A percentile compares a stretch with the other conserved stretches of the same genome.
Conservation (phyloP, 35 echinoderm and acorn worm species). For the Apostichopus japonicus region DNA sequence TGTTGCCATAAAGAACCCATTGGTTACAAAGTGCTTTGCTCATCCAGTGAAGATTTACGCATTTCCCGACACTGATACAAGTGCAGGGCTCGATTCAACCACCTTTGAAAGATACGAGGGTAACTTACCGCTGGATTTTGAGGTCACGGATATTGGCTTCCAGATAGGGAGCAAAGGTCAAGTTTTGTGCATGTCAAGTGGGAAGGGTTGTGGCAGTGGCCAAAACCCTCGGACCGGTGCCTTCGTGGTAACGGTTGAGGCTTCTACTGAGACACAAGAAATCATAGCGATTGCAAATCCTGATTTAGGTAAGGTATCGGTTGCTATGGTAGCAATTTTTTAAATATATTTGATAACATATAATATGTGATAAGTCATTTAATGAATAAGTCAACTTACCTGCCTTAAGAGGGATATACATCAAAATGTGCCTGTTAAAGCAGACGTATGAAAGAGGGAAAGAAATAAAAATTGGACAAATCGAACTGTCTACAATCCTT, state of each 20-base stretch:
- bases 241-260: background rate
- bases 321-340: no score
- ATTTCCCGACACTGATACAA: background rate
- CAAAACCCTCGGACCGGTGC: background rate
- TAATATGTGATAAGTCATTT: no score
- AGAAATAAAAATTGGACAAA: no score
- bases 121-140: background rate
- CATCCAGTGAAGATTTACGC: constrained; percentile 32
- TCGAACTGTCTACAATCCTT: no score
- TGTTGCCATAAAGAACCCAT: constrained; percentile 13
- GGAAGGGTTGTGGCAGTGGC: background rate
- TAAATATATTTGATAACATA: no score
- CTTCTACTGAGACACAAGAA: background rate
- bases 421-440: no score
- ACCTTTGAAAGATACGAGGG: constrained; percentile 16
- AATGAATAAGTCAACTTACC: no score
- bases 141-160: background rate
- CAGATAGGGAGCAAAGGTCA: background rate
- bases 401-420: no score
- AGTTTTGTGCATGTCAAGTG: constrained; percentile 3
- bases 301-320: constrained; percentile 4
- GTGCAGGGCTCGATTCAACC: background rate
- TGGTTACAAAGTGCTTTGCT: constrained; percentile 21
- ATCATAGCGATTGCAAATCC: constrained; percentile 37
- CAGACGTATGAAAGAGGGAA: no score